phyloP scores from a whole-genome alignment of 2,113 vertebrate genomes.

The Rhipidura dahli region DNA sequence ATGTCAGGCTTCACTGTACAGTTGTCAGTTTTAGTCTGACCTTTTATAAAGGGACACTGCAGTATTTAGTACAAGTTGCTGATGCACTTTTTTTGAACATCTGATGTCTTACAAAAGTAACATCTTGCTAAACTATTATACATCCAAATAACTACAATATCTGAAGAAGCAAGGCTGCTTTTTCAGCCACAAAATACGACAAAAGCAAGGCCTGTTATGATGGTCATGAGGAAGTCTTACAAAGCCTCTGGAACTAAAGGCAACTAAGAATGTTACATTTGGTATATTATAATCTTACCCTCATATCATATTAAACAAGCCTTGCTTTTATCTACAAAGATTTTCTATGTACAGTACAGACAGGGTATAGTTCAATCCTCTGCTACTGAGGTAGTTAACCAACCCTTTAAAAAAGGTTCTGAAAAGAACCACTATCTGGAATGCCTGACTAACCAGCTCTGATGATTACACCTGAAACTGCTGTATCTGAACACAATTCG shows the following conservation, averaged over 20 bases:
- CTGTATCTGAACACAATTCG: slow-evolving; percentile 94
- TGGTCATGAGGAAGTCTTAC: slow-evolving; percentile 96
- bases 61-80: slow-evolving; percentile 88
- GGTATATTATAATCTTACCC: slow-evolving; percentile 93
- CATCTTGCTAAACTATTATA: slow-evolving; percentile 98
- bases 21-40: slow-evolving; percentile 82
- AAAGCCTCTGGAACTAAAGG: slow-evolving; percentile 98
- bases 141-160: slow-evolving; percentile 99
- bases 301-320: slow-evolving; percentile 99
- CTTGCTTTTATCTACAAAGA: slow-evolving; percentile 99
- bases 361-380: slow-evolving; percentile 99
- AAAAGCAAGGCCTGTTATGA: slow-evolving; percentile 98
- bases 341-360: slow-evolving; percentile 99
- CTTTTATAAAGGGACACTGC: slow-evolving; percentile 97
- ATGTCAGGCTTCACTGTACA: slow-evolving; percentile 84
- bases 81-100: slow-evolving; percentile 94
- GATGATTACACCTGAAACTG: slow-evolving; percentile 99
- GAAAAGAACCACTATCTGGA: slow-evolving; percentile 99
- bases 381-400: slow-evolving; percentile 95
- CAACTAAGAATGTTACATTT: slow-evolving; percentile 99
- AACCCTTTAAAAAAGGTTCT: slow-evolving; percentile 99
- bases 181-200: slow-evolving; percentile 99
- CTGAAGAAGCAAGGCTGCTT: slow-evolving; percentile 99
- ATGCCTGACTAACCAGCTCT: slow-evolving; percentile 99
- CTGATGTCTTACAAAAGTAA: slow-evolving; percentile 99